phyloP scores from a whole-genome alignment of 1,140 invertebrate genomes.

The Hermatobates lingyangjiaoensis region DNA sequence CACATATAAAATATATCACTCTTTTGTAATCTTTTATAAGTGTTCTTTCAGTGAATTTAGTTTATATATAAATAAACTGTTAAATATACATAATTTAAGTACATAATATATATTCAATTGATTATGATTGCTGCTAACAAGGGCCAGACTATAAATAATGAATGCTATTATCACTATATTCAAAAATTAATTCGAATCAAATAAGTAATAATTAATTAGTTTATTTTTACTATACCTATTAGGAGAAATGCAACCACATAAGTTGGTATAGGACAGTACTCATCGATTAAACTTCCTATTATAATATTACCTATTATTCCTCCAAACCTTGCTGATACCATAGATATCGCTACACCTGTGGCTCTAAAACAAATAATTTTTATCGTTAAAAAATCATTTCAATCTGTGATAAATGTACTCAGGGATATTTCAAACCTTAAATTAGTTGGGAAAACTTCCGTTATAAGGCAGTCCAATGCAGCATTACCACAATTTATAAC shows the following conservation, averaged over 20 bases:
- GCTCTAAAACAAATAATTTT: conserved; percentile 30
- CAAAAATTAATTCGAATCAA: not conserved
- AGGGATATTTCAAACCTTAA: conserved; percentile 30
- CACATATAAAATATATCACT: no score
- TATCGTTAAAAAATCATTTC: no score
- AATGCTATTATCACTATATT: not conserved
- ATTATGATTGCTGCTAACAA: not conserved
- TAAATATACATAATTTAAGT: not conserved
- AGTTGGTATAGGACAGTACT: conserved; percentile 64
- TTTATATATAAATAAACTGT: not conserved
- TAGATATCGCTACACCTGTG: conserved; percentile 66
- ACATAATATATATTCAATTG: not conserved
- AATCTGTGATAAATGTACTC: no score
- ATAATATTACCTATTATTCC: conserved; percentile 75
- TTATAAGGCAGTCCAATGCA: conserved; percentile 68
- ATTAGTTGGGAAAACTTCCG: conserved; percentile 75
- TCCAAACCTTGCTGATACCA: conserved; percentile 65
- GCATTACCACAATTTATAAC: conserved; percentile 77
- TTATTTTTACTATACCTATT: conserved; percentile 29
- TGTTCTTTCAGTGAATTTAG: not conserved
- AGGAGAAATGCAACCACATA: conserved; percentile 64
- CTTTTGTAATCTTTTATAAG: no score
- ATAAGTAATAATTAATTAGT: not conserved
- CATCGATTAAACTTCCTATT: conserved; percentile 58
- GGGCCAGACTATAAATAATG: not conserved